Percentiles rank a stretch among this genome's conserved stretches.
phyloP scores from a whole-genome alignment of 2,888 invertebrate species.

The Yponomeuta sedellus region DNA sequence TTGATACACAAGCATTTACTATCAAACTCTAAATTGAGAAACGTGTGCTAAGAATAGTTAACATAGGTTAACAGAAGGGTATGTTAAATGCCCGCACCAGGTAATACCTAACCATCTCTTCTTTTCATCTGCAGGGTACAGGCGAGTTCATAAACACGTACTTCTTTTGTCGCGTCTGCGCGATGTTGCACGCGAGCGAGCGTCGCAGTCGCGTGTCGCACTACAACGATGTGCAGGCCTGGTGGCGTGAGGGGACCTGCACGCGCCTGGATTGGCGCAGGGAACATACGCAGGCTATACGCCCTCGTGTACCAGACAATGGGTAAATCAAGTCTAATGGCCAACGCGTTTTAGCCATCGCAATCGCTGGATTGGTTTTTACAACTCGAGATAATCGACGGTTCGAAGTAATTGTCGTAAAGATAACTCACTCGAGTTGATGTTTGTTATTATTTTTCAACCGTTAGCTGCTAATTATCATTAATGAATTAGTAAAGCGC shows the following conservation, averaged over 20 bases:
- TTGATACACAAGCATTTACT: too few relatives aligned
- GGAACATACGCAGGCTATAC: constrained; percentile 16
- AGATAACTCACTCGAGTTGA: neutral
- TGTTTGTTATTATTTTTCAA: neutral
- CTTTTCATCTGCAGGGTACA: constrained; percentile 79
- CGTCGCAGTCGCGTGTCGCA: constrained; percentile 64
- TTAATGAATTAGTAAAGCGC: constrained; percentile 7
- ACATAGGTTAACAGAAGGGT: too few relatives aligned
- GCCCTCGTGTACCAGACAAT: neutral
- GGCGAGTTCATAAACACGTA: constrained; percentile 97
- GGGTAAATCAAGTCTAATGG: neutral
- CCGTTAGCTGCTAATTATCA: neutral
- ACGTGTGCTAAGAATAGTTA: too few relatives aligned
- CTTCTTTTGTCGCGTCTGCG: constrained; percentile 94
- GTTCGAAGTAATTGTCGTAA: neutral
- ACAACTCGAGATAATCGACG: too few relatives aligned
- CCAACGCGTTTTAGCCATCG: neutral
- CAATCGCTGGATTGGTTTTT: neutral
- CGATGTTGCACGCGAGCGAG: constrained; percentile 84
- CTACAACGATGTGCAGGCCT: constrained; percentile 91
- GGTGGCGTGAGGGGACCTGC: constrained; percentile 90
- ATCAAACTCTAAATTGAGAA: too few relatives aligned
- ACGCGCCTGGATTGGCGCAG: constrained; percentile 73
- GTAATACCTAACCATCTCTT: neutral
- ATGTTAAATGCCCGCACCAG: too few relatives aligned